Conservation (phyloP, 2,113 vertebrate genomes). For the Artemisiospiza belli region DNA sequence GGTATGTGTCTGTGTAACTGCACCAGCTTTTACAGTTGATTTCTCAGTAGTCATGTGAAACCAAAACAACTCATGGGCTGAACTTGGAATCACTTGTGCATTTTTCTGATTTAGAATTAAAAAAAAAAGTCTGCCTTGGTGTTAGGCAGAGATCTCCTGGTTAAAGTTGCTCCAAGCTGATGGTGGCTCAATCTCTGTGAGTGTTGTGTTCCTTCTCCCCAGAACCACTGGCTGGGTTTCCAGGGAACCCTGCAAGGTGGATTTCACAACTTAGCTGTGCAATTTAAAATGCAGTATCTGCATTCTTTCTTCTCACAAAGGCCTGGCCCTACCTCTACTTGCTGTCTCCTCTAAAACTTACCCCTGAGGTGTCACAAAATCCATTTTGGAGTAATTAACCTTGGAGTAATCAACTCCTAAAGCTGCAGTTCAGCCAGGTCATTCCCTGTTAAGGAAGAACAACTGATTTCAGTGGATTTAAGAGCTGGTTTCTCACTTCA, state of each 20-base stretch:
- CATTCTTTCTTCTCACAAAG: background rate
- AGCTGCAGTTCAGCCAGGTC: background rate
- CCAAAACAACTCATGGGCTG: constrained; percentile 50
- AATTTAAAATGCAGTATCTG: background rate
- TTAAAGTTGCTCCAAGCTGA: background rate
- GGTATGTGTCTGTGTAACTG: constrained; percentile 32
- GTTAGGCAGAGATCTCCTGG: background rate
- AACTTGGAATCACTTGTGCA: background rate
- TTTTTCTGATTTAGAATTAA: background rate
- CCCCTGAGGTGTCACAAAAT: background rate
- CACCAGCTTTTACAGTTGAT: constrained; percentile 55
- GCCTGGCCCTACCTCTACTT: background rate
- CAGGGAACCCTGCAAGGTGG: background rate
- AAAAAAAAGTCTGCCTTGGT: background rate
- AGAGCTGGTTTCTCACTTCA: background rate
- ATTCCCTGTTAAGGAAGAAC: background rate
- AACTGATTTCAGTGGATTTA: background rate
- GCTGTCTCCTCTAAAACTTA: background rate
- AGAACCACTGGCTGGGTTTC: background rate
- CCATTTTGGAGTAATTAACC: background rate
- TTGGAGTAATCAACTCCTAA: background rate
- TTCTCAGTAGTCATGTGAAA: constrained; percentile 69
- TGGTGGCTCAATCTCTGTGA: background rate
- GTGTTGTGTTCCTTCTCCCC: background rate
- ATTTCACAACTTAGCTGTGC: background rate